Conservation (phyloP, 2,888 invertebrate species). For the Napeogenes inachia region DNA sequence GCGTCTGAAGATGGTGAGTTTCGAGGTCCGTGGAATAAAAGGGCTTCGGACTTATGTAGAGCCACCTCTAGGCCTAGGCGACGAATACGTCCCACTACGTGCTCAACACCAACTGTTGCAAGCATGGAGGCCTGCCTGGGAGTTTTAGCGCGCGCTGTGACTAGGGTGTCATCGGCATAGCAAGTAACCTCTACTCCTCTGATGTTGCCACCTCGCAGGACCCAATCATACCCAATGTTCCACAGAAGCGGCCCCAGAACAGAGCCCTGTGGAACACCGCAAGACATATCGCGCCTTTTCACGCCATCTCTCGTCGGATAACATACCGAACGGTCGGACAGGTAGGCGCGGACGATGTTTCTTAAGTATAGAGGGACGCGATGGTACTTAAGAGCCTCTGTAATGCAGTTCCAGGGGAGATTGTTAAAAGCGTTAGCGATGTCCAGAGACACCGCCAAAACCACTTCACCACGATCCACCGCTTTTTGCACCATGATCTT, state of each 20-base stretch:
- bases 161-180: not conserved
- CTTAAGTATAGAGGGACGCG: conserved; percentile 27
- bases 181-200: not conserved
- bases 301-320: not conserved
- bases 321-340: conserved; percentile 10
- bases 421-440: conserved; percentile 35
- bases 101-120: not conserved
- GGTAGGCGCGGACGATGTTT: conserved; percentile 18
- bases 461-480: conserved; percentile 20
- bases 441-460: conserved; percentile 30
- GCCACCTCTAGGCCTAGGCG: conserved; percentile 4
- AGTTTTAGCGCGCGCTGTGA: not conserved
- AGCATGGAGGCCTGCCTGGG: not conserved
- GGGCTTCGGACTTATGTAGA: conserved; percentile 1
- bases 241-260: too few species aligned
- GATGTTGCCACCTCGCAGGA: too few species aligned
- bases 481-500: conserved; percentile 13
- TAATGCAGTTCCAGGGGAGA: conserved; percentile 32
- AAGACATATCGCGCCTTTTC: too few species aligned
- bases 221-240: too few species aligned
- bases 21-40: conserved; percentile 23
- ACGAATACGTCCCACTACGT: not conserved
- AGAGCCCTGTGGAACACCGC: not conserved
- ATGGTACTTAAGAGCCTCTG: conserved; percentile 29
- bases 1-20: conserved; percentile 10